phyloP scores from a whole-genome alignment of 2,113 vertebrate genomes.

The Hiodon alosoides region DNA sequence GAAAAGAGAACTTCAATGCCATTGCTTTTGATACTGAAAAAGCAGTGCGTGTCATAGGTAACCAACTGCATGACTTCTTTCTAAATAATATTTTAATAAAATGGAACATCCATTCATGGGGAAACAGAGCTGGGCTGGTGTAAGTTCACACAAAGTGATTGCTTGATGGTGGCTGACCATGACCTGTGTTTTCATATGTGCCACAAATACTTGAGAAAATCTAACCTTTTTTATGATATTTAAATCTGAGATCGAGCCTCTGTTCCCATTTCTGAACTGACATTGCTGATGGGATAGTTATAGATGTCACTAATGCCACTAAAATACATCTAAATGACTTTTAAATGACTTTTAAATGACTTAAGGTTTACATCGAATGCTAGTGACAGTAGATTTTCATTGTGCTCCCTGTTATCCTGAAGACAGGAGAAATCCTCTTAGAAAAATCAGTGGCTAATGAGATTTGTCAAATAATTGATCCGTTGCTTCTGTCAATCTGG shows the following conservation, averaged over 20 bases:
- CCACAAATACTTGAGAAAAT: too few species aligned
- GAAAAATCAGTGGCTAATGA: not conserved
- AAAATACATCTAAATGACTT: not conserved
- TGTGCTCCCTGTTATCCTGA: not conserved
- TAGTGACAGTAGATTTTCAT: not conserved
- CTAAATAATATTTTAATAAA: too few species aligned
- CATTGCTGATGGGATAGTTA: not conserved
- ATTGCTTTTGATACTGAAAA: not conserved
- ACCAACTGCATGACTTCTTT: too few species aligned
- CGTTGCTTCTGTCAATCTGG: not conserved
- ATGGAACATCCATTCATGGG: too few species aligned
- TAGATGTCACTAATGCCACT: not conserved
- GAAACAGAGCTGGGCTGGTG: too few species aligned
- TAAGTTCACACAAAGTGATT: too few species aligned
- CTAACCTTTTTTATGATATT: not conserved
- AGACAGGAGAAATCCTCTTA: not conserved
- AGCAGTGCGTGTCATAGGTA: not conserved
- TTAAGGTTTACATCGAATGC: not conserved
- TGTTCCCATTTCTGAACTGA: not conserved
- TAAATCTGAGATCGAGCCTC: not conserved
- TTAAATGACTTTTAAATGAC: not conserved
- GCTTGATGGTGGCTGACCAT: not conserved
- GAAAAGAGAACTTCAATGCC: not conserved
- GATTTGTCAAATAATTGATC: constrained; percentile 8
- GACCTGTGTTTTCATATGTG: too few species aligned